phyloP scores from a whole-genome alignment of 2,797 vertebrate species.

The Florisuga fusca region DNA sequence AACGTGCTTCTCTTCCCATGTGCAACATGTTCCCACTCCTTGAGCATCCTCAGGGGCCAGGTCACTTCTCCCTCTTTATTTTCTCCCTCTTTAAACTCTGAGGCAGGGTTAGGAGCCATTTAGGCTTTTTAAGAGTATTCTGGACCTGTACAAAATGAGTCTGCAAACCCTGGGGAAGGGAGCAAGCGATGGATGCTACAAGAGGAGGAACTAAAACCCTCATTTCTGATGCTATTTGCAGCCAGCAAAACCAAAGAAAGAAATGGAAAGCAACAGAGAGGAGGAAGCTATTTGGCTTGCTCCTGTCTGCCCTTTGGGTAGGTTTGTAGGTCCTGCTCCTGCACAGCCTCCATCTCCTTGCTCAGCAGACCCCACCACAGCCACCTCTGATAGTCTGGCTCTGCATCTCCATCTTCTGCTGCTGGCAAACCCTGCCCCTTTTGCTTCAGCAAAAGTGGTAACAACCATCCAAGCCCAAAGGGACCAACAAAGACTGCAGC shows the following conservation, averaged over 20 bases:
- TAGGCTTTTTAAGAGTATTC: not conserved
- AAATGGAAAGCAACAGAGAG: not conserved
- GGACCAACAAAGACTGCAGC: not conserved
- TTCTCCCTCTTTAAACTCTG: not conserved
- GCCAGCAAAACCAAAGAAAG: not conserved
- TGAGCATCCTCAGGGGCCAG: not conserved
- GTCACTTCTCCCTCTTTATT: not conserved
- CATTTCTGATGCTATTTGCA: not conserved
- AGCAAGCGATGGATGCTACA: not conserved
- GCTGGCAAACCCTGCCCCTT: not conserved
- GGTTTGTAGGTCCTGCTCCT: not conserved
- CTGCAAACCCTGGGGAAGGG: not conserved
- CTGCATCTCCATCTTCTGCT: not conserved
- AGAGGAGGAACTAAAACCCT: not conserved
- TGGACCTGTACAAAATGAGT: not conserved
- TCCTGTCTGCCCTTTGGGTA: not conserved
- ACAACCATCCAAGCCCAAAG: not conserved
- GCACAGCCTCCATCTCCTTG: not conserved
- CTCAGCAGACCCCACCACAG: not conserved
- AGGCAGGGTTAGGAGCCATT: not conserved
- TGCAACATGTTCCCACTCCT: fast-evolving
- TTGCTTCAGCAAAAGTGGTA: not conserved
- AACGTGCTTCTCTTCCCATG: fast-evolving
- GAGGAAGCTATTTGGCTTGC: not conserved
- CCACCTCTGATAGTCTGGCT: not conserved